Conservation (phyloP, 2,797 vertebrate genomes). For the Onychomys torridus region DNA sequence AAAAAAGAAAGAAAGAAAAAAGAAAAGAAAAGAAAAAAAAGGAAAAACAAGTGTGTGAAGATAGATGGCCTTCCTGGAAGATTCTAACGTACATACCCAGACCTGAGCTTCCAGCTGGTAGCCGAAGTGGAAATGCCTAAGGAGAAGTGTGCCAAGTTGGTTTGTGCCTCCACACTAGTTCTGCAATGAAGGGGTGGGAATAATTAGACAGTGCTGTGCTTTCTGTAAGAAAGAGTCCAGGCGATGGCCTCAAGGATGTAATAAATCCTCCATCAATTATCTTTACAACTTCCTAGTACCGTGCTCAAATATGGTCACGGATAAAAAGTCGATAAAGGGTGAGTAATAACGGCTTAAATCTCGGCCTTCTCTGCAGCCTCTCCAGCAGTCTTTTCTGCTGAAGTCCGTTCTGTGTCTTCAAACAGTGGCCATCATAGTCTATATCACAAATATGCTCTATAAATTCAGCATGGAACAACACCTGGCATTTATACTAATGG, state of each 20-base stretch:
- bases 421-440: neutral
- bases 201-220: neutral
- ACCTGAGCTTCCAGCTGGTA: neutral
- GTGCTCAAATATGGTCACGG: constrained; percentile 17
- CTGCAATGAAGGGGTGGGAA: neutral
- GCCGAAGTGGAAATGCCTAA: neutral
- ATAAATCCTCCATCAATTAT: constrained; percentile 49
- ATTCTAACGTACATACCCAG: neutral
- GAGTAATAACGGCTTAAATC: constrained; percentile 1
- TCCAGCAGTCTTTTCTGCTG: neutral
- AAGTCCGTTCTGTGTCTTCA: neutral
- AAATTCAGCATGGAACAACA: constrained; percentile 52
- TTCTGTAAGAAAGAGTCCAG: neutral
- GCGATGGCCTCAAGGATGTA: constrained; percentile 5
- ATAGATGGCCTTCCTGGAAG: neutral
- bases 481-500: constrained; percentile 58
- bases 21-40: too few relatives aligned
- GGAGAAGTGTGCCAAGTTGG: neutral
- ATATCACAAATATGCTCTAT: neutral
- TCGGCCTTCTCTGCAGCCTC: neutral
- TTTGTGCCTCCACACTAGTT: neutral
- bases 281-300: constrained; percentile 53
- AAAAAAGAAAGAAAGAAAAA: too few relatives aligned
- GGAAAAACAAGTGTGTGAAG: neutral
- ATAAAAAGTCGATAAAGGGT: neutral